phyloP scores from a whole-genome alignment of 2,113 vertebrate species.

The Pedionomus torquatus region DNA sequence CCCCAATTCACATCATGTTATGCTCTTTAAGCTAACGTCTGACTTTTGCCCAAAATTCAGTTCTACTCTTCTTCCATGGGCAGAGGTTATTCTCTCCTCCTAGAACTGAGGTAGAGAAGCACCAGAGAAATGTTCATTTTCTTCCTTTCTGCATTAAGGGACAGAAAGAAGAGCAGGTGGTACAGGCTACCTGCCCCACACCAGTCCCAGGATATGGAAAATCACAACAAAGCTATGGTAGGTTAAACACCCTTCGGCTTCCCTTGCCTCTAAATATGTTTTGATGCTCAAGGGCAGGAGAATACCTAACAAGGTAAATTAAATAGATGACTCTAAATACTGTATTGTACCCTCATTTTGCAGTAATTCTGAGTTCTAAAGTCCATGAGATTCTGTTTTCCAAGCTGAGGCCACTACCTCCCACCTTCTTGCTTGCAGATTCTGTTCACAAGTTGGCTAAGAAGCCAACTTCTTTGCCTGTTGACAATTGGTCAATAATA shows the following conservation, averaged over 20 bases:
- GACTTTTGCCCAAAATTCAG: neutral
- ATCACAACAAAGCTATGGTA: neutral
- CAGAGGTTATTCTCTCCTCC: neutral
- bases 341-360: neutral
- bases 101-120: neutral
- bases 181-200: neutral
- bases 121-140: neutral
- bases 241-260: neutral
- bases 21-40: neutral
- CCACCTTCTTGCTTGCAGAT: neutral
- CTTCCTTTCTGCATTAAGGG: neutral
- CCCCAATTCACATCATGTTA: neutral
- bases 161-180: neutral
- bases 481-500: neutral
- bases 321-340: neutral
- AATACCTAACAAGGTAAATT: neutral
- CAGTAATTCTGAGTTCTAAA: neutral
- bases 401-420: neutral
- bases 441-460: neutral
- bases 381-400: neutral
- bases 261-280: neutral
- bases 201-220: neutral
- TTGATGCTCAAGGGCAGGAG: neutral
- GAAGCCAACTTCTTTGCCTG: neutral
- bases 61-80: neutral